These are phyloP conservation scores for Girardia tigrina DNA, from an alignment of 2,888 invertebrate species.

Conservation along the genomic window DNA sequence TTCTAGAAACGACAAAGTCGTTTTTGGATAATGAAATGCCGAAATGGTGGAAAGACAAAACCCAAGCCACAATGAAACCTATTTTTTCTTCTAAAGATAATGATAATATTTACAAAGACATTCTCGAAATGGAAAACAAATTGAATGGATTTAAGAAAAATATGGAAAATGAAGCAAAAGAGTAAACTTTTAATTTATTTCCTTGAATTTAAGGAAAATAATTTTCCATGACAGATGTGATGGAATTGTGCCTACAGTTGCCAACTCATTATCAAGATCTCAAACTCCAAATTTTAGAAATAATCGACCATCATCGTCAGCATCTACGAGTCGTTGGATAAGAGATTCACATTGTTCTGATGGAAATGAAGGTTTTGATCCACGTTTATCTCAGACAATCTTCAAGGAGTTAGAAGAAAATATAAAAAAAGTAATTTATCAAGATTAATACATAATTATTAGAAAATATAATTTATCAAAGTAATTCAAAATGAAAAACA, in stretches of 20 bases:
- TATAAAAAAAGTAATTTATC: neutral
- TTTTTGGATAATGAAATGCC: neutral
- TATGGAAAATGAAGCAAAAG: neutral
- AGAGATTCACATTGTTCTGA: neutral
- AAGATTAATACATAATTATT: no score
- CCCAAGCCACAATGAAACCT: neutral
- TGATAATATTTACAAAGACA: neutral
- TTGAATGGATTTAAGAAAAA: neutral
- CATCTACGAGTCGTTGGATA: neutral
- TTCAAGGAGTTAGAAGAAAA: neutral
- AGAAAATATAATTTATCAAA: no score
- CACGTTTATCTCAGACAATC: neutral
- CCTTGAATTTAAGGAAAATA: neutral
- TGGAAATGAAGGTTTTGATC: neutral
- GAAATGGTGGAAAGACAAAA: constrained; percentile 8
- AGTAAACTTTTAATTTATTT: neutral
- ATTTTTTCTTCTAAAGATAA: neutral
- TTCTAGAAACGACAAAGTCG: neutral
- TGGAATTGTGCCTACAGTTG: neutral
- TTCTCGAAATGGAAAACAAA: neutral
- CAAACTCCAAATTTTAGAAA: neutral
- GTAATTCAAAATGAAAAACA: no score
- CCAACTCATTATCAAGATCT: neutral
- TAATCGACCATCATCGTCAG: neutral
- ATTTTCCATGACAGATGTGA: neutral